Percentiles rank a stretch among this genome's conserved stretches.
These are phyloP conservation scores for Altica lythri DNA, from an alignment of 2,888 invertebrate genomes.

Conservation along the genomic window DNA sequence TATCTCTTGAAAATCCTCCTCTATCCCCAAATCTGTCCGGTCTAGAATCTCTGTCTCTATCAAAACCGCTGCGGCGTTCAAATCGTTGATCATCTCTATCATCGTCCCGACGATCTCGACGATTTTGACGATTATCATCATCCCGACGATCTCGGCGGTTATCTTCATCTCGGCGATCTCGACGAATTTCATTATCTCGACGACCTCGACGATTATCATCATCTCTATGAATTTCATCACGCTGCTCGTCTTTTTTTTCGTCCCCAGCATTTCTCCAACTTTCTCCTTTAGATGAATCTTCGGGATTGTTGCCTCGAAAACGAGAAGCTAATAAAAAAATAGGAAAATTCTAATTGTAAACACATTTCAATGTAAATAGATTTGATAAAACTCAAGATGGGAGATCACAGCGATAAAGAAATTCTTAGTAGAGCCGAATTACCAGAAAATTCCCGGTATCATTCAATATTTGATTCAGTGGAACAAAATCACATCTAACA, in stretches of 20 bases:
- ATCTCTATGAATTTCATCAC: constrained; percentile 19
- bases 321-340: constrained; percentile 28
- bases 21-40: constrained; percentile 20
- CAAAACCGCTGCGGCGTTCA: too few species aligned
- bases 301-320: constrained; percentile 24
- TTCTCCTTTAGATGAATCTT: constrained; percentile 28
- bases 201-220: constrained; percentile 18
- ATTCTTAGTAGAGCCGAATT: too few species aligned
- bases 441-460: too few species aligned
- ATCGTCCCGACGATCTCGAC: constrained; percentile 16
- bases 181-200: constrained; percentile 21
- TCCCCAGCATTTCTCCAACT: constrained; percentile 30
- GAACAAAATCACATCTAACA: too few species aligned
- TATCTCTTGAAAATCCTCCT: constrained; percentile 19
- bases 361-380: too few species aligned
- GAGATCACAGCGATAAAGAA: too few species aligned
- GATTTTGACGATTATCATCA: not conserved
- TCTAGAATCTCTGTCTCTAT: constrained; percentile 21
- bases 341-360: too few species aligned
- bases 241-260: constrained; percentile 25
- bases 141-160: constrained; percentile 15
- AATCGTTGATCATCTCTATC: too few species aligned
- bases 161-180: constrained; percentile 30
- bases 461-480: too few species aligned
- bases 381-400: too few species aligned